Conservation (phyloP, 2,113 vertebrate species). For the Scolopax mira region DNA sequence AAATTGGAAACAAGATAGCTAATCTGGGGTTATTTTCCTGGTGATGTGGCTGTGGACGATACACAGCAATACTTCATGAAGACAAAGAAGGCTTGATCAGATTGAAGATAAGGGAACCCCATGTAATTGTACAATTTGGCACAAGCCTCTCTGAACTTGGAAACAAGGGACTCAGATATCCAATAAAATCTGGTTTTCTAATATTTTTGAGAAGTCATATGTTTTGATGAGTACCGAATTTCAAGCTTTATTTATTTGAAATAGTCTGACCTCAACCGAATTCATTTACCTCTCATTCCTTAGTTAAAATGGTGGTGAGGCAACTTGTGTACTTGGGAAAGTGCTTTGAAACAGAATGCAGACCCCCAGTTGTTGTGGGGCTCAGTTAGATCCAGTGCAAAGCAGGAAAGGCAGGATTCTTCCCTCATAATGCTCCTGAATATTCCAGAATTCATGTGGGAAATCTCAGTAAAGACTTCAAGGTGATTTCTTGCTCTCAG, state of each 20-base stretch:
- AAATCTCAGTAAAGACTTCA: background rate
- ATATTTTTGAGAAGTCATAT: background rate
- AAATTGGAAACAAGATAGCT: background rate
- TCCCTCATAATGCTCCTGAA: background rate
- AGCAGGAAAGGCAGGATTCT: background rate
- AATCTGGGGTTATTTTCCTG: background rate
- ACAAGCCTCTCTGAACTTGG: background rate
- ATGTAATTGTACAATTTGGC: background rate
- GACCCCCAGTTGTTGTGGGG: background rate
- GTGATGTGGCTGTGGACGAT: fast-evolving
- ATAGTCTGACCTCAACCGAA: background rate
- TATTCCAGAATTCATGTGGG: background rate
- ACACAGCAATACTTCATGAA: background rate
- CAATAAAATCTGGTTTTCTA: background rate
- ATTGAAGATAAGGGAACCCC: background rate
- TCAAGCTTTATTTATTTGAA: background rate
- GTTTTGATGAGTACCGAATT: background rate
- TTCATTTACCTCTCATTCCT: background rate
- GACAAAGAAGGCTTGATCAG: background rate
- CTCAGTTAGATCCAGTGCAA: background rate
- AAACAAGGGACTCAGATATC: background rate
- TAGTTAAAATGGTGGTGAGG: background rate
- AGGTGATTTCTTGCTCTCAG: background rate
- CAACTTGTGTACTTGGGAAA: background rate
- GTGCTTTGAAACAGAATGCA: background rate